Evolutionary conservation across 1,140 invertebrate species (phyloP).

Genomic region (Hypsibius dujardini): DNA sequence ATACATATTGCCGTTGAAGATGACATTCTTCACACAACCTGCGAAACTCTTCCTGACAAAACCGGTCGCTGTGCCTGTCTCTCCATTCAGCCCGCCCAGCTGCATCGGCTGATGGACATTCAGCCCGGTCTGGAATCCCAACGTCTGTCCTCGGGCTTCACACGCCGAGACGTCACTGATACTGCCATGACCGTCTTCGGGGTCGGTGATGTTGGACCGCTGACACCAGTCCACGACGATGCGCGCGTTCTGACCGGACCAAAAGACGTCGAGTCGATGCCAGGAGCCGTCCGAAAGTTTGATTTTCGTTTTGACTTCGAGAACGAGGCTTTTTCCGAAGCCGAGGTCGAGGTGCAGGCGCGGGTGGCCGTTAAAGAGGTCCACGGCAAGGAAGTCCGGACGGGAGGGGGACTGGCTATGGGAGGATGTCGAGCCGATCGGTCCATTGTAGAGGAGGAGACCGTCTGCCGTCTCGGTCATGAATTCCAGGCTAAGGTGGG

Average conservation of each 20-base stretch:
- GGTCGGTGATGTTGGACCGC: slow-evolving; percentile 61
- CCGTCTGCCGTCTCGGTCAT: slow-evolving; percentile 74
- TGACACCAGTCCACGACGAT: slow-evolving; percentile 81
- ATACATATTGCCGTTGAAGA: slow-evolving; percentile 83
- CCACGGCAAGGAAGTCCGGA: slow-evolving; percentile 76
- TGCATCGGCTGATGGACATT: slow-evolving; percentile 89
- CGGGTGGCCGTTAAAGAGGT: slow-evolving; percentile 73
- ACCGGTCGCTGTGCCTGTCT: slow-evolving; percentile 65
- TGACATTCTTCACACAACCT: slow-evolving; percentile 81
- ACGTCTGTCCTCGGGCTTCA: slow-evolving; percentile 65
- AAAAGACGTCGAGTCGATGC: slow-evolving; percentile 86
- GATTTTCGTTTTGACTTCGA: slow-evolving; percentile 67
- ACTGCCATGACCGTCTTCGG: slow-evolving; percentile 57
- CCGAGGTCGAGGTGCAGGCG: slow-evolving; percentile 80
- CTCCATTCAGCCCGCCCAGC: slow-evolving; percentile 69
- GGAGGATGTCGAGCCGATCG: slow-evolving; percentile 45
- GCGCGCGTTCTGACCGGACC: slow-evolving; percentile 59
- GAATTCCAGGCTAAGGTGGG: slow-evolving; percentile 83
- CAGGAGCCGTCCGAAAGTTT: slow-evolving; percentile 79
- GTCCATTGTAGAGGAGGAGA: slow-evolving; percentile 85
- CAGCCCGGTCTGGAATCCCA: slow-evolving; percentile 84
- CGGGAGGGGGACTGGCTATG: slow-evolving; percentile 23
- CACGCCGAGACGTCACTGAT: slow-evolving; percentile 63
- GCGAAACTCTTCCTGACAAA: slow-evolving; percentile 73
- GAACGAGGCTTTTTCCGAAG: slow-evolving; percentile 61